These are phyloP conservation scores for Amiota mariae DNA, from an alignment of 2,888 invertebrate species.

Conservation along the genomic window DNA sequence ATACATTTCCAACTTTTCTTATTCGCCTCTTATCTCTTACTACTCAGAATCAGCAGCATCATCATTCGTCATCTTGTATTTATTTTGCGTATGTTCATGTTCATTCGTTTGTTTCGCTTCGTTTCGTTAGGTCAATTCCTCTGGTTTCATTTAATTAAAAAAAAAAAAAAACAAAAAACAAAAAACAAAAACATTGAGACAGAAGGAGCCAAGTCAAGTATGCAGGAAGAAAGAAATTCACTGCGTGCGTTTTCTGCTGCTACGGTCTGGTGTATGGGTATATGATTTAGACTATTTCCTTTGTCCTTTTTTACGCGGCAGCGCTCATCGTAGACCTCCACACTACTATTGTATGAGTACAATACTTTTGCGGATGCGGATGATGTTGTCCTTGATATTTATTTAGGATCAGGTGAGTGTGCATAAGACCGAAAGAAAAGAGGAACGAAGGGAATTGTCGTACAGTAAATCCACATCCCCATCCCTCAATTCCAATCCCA, in stretches of 20 bases:
- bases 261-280: slow-evolving; percentile 43
- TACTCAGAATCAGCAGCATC: background rate
- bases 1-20: too few species aligned
- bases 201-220: slow-evolving; percentile 23
- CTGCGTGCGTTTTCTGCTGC: slow-evolving; percentile 45
- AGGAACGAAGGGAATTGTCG: background rate
- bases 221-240: slow-evolving; percentile 8
- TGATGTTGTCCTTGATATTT: slow-evolving; percentile 56
- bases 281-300: background rate
- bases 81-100: slow-evolving; percentile 54
- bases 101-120: slow-evolving; percentile 40
- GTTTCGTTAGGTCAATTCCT: slow-evolving; percentile 69
- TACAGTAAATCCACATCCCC: too few species aligned
- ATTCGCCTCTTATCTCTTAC: too few species aligned
- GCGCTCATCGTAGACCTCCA: slow-evolving; percentile 2
- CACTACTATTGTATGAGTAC: too few species aligned
- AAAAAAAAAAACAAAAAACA: slow-evolving; percentile 49
- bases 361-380: slow-evolving; percentile 23
- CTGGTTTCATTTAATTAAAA: slow-evolving; percentile 73
- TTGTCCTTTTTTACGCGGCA: slow-evolving; percentile 16
- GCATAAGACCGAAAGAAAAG: slow-evolving; percentile 28
- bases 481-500: too few species aligned
- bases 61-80: slow-evolving; percentile 46
- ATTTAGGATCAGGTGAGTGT: slow-evolving; percentile 71
- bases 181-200: background rate